These are phyloP conservation scores for Sminthopsis crassicaudata DNA, from an alignment of 2,113 vertebrate species.

Conservation along the genomic window DNA sequence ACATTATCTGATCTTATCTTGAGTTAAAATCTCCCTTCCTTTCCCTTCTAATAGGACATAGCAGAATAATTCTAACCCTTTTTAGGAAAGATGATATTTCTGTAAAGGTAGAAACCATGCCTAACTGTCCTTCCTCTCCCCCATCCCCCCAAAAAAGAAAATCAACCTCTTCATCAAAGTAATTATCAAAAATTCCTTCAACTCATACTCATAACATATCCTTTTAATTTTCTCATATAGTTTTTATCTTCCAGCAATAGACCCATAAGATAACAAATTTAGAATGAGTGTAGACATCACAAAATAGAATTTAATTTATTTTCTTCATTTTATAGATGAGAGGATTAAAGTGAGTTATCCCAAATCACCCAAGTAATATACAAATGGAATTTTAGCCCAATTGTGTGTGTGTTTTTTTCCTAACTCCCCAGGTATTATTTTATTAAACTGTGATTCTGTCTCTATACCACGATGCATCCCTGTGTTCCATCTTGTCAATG, in stretches of 20 bases:
- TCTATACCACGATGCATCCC: not conserved
- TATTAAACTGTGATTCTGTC: not conserved
- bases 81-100: not conserved
- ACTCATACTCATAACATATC: not conserved
- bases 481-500: not conserved
- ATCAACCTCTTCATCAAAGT: not conserved
- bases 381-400: not conserved
- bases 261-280: not conserved
- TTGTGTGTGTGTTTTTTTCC: not conserved
- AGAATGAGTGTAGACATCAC: not conserved
- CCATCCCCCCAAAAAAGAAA: too few species aligned
- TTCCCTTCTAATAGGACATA: not conserved
- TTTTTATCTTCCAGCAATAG: not conserved
- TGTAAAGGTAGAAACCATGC: not conserved
- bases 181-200: not conserved
- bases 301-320: not conserved
- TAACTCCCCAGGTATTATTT: not conserved
- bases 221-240: not conserved
- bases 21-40: not conserved
- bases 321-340: not conserved
- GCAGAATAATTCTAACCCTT: not conserved
- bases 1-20: not conserved
- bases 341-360: not conserved
- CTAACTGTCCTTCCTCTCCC: not conserved
- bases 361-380: not conserved